Evolutionary conservation across 2,888 invertebrate genomes (phyloP).

Genomic region (Leucophenga maculata): DNA sequence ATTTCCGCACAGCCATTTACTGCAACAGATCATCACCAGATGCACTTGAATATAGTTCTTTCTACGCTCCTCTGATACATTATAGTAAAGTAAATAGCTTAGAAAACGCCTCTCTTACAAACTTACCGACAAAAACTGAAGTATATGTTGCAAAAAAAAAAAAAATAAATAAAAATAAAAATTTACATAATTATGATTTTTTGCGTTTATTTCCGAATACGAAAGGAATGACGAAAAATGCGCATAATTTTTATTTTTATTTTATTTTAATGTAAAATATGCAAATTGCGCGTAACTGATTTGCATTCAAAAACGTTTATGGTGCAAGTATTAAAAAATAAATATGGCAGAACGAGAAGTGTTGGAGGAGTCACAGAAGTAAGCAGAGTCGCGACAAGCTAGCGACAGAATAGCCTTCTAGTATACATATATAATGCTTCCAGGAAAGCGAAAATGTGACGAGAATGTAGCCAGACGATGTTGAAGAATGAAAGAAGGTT

Average conservation of each 20-base stretch:
- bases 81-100: constrained; percentile 5
- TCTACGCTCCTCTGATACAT: too few species aligned
- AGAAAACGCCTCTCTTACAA: too few species aligned
- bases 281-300: constrained; percentile 62
- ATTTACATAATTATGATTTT: constrained; percentile 32
- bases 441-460: constrained; percentile 52
- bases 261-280: constrained; percentile 59
- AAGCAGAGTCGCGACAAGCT: constrained; percentile 17
- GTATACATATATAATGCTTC: constrained; percentile 53
- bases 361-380: background rate
- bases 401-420: constrained; percentile 61
- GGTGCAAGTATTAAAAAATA: constrained; percentile 46
- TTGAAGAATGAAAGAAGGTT: constrained; percentile 31
- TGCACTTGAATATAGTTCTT: too few species aligned
- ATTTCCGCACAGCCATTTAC: too few species aligned
- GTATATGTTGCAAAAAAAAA: constrained; percentile 1
- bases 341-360: background rate
- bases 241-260: constrained; percentile 23
- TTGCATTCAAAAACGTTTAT: constrained; percentile 53
- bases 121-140: background rate
- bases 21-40: too few species aligned
- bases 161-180: constrained; percentile 31
- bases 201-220: background rate
- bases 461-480: constrained; percentile 43
- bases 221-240: background rate